Base-by-base conservation (phyloP, 2,797 vertebrate species). In the Cryptoprocta ferox region DNA sequence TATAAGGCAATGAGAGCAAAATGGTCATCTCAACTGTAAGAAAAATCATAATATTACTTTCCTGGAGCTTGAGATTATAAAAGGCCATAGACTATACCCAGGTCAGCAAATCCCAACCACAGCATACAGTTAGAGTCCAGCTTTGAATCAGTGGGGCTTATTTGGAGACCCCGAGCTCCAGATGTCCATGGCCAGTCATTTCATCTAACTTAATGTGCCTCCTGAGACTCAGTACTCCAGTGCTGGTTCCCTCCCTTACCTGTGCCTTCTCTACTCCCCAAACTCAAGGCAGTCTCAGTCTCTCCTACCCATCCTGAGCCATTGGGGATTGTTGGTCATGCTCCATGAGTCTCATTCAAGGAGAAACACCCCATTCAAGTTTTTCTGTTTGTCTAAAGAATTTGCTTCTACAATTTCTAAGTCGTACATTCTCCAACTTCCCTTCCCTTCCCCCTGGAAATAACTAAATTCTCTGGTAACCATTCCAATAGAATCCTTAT, bases 141-240 rank as follows among this genome's bases (percentile, higher is more conserved):
- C n/a, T 80, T 48, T 73, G 73, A 80, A 66, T 2, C 4, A 1
- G 12, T 53, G 1, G 1, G 8, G 59, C 53, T 96, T 92, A 48
- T 28, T 32, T 71, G 39, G 16, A 70, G 78, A 37, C 30, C 4
- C 32, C 7, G 32, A 42, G 35, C 71, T 79, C 45, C 21, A 56
- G n/a, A 26, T 30, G 13, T 10, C 45, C 45, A 24, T 8, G 13
- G 24, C 9, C 10, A 35, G n/a, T 32, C n/a, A 26, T 45, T 63
- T 50, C 9, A 13, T 50, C 59, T 80, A 75, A 78, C 39, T 37
- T 35, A 7, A 35, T 3, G 6, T 9, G 18, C 6, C 76, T 30
- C 37, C n/a, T 35, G 59, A 18, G 37, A 28, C 48, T 73, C 7
- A 1, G 2, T 0, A 1, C 42, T 48, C 50, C 0, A 0, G 3